These are phyloP conservation scores for Notolabrus celidotus DNA, from an alignment of 2,797 vertebrate genomes.

Conservation along the genomic window DNA sequence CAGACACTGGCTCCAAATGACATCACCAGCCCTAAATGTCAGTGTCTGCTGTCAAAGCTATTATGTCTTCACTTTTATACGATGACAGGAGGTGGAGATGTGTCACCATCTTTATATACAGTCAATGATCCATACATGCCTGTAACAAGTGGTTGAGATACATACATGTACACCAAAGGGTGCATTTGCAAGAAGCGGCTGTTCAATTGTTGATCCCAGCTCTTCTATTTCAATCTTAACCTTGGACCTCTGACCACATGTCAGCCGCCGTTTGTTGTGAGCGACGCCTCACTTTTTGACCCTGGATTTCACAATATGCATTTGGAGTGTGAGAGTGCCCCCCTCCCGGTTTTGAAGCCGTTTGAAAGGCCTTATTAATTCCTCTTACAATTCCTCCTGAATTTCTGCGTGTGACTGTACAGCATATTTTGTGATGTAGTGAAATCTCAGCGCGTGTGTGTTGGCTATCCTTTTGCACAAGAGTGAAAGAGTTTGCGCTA, in stretches of 20 bases:
- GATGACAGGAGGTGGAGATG: too few species aligned
- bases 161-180: constrained; percentile 1
- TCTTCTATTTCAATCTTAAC: constrained; percentile 51
- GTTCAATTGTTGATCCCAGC: constrained; percentile 52
- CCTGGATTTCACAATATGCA: constrained; percentile 36
- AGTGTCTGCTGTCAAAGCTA: too few species aligned
- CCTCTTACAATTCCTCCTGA: constrained; percentile 52
- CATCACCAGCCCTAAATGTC: too few species aligned
- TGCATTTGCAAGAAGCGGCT: constrained; percentile 21
- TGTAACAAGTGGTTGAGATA: constrained; percentile 11
- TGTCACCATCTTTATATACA: too few species aligned
- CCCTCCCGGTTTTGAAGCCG: constrained; percentile 5
- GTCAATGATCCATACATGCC: constrained; percentile 11
- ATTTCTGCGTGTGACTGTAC: constrained; percentile 44
- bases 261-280: constrained; percentile 13
- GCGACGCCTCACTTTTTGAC: constrained; percentile 57
- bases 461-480: constrained; percentile 25
- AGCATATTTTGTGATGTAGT: constrained; percentile 26
- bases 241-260: constrained; percentile 45
- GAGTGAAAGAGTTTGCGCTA: constrained; percentile 67
- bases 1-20: too few species aligned
- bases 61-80: too few species aligned
- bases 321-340: constrained; percentile 40
- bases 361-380: constrained; percentile 65
- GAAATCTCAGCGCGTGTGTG: constrained; percentile 12